Evolutionary conservation across 2,888 invertebrate species (phyloP).

Genomic region (Monopis laevigella): DNA sequence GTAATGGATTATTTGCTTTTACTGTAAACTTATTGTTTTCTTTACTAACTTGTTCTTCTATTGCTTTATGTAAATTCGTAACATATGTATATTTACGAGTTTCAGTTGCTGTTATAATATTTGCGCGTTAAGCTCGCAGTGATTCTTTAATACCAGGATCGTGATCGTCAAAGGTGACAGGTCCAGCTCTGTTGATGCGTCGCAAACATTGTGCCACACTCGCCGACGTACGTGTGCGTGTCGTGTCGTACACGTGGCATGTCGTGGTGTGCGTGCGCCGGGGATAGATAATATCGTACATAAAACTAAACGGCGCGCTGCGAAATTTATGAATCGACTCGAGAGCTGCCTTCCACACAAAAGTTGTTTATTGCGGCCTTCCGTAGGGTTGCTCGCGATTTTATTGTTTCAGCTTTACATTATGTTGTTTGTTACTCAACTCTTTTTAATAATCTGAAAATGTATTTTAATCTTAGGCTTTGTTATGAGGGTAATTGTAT

Average conservation of each 20-base stretch:
- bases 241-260: constrained; percentile 1
- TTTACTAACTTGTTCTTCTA: constrained; percentile 10
- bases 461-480: too few relatives aligned
- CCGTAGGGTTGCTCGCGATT: constrained; percentile 37
- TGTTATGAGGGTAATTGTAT: too few relatives aligned
- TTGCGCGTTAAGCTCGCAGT: background rate
- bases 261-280: constrained; percentile 32
- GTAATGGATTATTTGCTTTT: constrained; percentile 51
- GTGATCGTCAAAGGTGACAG: background rate
- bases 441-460: too few relatives aligned
- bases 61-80: background rate
- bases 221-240: constrained; percentile 3
- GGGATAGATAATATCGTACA: constrained; percentile 56
- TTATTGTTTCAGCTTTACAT: constrained; percentile 25
- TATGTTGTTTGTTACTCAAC: too few relatives aligned
- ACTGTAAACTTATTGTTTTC: constrained; percentile 30
- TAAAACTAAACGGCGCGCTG: constrained; percentile 60
- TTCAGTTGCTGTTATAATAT: too few relatives aligned
- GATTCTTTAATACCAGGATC: background rate
- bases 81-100: constrained; percentile 3
- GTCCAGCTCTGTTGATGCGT: background rate
- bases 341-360: constrained; percentile 61
- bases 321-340: constrained; percentile 59
- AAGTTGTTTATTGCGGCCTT: constrained; percentile 54
- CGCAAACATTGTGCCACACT: constrained; percentile 7